Evolutionary conservation across 2,888 invertebrate genomes (phyloP), one percentile per base, ranked within the genome.

Genomic region (Habrosyne pyritoides): DNA sequence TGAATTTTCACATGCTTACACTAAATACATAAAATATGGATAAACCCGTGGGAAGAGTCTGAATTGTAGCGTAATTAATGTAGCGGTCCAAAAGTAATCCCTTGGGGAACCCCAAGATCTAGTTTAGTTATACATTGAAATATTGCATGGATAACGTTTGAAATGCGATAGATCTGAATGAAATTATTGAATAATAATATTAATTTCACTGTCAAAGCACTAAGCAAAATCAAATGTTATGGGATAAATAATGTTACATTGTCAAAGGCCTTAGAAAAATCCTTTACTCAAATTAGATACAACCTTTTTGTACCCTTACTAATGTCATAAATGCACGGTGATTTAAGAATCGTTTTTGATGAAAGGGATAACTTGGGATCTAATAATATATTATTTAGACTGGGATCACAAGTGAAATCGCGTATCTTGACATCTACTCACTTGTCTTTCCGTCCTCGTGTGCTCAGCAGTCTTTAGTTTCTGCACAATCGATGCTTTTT

Each of bases 381-480:
- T n/a, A n/a, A n/a, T n/a, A n/a, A n/a, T n/a, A n/a, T n/a, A n/a
- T n/a, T n/a, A n/a, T n/a, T n/a, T n/a, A n/a, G n/a, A n/a, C n/a
- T n/a, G n/a, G n/a, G n/a, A n/a, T n/a, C n/a, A n/a, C n/a, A n/a
- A n/a, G n/a, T n/a, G n/a, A n/a, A n/a, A n/a, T n/a, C n/a, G n/a
- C n/a, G n/a, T n/a, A n/a, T n/a, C n/a, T n/a, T n/a, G n/a, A n/a
- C n/a, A n/a, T n/a, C n/a, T n/a, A 54, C 70, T 73, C 73, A 94
- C 94, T 94, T 99, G 97, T 89, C 99, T 93, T 89, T 99, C 99
- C 54, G 99, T 99, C 93, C 97, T 96, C 28, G 99, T 99, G 91
- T 99, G 99, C 84, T 99, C 99, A 10, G 98, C 96, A 56, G 98
- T 98, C 93, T 98, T 98, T 83, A 97, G 95, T 93, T 98, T 98